Conservation (phyloP, 64 coral and sea anemone genomes). For the Platygyra sinensis region DNA sequence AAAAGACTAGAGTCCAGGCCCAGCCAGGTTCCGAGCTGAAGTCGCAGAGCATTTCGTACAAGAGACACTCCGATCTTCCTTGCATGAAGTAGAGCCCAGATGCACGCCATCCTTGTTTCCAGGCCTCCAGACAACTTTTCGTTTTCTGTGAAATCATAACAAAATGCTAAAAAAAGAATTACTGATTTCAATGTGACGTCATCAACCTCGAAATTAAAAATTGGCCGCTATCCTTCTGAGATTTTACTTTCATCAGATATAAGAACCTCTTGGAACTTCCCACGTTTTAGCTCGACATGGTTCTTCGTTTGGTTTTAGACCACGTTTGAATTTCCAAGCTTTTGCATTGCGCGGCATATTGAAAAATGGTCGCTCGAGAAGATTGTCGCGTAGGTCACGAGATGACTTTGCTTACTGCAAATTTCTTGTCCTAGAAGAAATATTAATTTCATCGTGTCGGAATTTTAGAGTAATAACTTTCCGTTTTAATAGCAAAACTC, state of each 20-base stretch:
- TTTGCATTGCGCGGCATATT: neutral
- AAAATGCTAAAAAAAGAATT: too few relatives aligned
- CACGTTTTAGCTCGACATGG: neutral
- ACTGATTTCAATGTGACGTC: neutral
- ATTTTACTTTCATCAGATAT: neutral
- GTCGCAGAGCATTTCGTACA: slow-evolving; percentile 44
- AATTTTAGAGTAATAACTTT: too few relatives aligned
- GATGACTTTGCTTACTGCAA: neutral
- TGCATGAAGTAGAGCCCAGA: neutral
- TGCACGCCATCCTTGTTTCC: neutral
- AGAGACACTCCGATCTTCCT: slow-evolving; percentile 4
- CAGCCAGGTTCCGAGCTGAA: slow-evolving; percentile 25
- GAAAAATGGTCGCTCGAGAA: neutral
- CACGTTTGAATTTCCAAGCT: neutral
- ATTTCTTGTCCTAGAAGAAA: neutral
- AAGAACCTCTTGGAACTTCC: neutral
- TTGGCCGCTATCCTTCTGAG: neutral
- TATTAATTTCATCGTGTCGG: neutral
- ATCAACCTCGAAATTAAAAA: neutral
- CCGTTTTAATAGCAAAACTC: neutral
- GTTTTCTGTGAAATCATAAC: neutral
- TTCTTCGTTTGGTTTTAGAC: neutral
- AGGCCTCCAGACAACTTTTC: neutral
- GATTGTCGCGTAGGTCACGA: neutral
- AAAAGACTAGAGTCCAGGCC: slow-evolving; percentile 46